These are phyloP conservation scores for Lutjanus argentimaculatus DNA, from an alignment of 2,797 vertebrate genomes.

Conservation along the genomic window DNA sequence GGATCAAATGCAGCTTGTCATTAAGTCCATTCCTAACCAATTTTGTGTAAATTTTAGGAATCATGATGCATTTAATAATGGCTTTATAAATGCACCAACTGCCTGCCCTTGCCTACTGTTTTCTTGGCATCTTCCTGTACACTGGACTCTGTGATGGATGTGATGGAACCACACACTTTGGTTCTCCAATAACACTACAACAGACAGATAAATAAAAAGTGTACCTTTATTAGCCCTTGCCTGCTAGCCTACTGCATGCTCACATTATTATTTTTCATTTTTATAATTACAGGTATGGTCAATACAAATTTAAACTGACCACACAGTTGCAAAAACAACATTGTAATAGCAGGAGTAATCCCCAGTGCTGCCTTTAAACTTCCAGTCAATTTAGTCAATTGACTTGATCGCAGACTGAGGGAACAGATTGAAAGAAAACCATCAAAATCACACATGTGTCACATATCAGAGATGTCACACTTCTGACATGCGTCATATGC, in stretches of 20 bases:
- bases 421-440: neutral
- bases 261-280: constrained; percentile 1
- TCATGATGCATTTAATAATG: constrained; percentile 37
- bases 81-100: constrained; percentile 26
- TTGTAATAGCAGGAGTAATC: neutral
- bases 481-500: neutral
- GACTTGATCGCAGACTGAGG: neutral
- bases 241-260: neutral
- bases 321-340: neutral
- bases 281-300: neutral
- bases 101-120: constrained; percentile 31
- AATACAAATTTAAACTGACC: neutral
- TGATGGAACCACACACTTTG: neutral
- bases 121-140: constrained; percentile 25
- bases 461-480: neutral
- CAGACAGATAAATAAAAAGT: neutral
- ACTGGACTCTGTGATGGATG: neutral
- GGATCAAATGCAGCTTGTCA: constrained; percentile 33
- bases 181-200: neutral
- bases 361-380: neutral
- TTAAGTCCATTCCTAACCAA: constrained; percentile 30
- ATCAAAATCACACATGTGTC: neutral
- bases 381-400: neutral
- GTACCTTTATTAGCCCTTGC: neutral
- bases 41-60: constrained; percentile 38